Base-by-base conservation (phyloP, 1,140 invertebrate species). In the Phocides pigmalion region DNA sequence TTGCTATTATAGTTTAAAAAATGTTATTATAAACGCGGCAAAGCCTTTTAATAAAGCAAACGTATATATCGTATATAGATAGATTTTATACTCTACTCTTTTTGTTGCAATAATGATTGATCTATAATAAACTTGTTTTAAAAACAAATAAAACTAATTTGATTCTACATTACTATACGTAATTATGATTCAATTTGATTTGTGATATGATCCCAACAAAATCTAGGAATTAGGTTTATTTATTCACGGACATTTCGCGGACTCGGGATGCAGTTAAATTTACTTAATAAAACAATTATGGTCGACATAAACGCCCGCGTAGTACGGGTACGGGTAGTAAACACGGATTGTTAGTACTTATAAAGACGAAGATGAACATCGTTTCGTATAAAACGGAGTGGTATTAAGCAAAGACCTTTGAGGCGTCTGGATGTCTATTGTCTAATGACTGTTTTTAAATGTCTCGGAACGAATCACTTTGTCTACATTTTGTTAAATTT, bases 271-370 rank as follows among this genome's bases (percentile, higher is more conserved):
- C 62, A 70, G 65, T 71, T 56, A 70, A 76, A 72, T 78, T 72
- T 64, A 62, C 50, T 53, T 66, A 74, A 74, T 79, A 79, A 76
- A 68, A 72, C 71, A 71, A 76, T 74, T 71, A 74, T 72, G 70
- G 68, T 64, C 66, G 47, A 50, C 53, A 72, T 76, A 77, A 75
- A 77, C 54, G 61, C 49, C 28, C 46, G 62, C 68, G 77, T n/a
- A n/a, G n/a, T n/a, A n/a, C n/a, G n/a, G n/a, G 65, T 59, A 64
- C 69, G 64, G 70, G 64, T 68, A 70, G 66, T 80, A 80, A 80
- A 80, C 72, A 71, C 51, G 50, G 65, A 71, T 70, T 76, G 73
- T 74, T 70, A 54, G 54, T 66, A 66, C 61, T 70, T 59, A 63
- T 65, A 59, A 72, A 74, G 68, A 71, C 66, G 68, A 73, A 70